Evolutionary conservation across 2,888 invertebrate species (phyloP).

Genomic region (Cylloceria caligata): DNA sequence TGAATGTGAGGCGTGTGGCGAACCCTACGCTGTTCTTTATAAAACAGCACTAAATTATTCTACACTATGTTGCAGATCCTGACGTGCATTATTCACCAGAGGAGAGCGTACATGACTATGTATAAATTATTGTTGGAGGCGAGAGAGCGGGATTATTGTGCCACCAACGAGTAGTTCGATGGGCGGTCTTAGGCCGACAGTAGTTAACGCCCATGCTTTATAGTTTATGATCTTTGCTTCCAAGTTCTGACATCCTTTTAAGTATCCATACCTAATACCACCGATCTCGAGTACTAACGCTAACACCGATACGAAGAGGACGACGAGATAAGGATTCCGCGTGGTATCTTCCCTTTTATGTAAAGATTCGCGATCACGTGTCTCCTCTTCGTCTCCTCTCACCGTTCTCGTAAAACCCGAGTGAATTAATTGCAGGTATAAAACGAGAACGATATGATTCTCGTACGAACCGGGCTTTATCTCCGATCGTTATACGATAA

Average conservation of each 20-base stretch:
- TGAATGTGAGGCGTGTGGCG: conserved; percentile 53
- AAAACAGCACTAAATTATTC: conserved; percentile 35
- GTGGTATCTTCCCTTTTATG: conserved; percentile 26
- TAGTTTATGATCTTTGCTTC: conserved; percentile 67
- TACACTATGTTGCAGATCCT: conserved; percentile 36
- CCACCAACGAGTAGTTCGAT: conserved; percentile 77
- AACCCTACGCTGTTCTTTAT: conserved; percentile 34
- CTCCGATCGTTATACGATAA: not conserved
- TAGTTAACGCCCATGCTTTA: conserved; percentile 79
- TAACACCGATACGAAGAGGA: conserved; percentile 53
- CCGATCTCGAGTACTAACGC: conserved; percentile 55
- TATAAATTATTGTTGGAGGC: conserved; percentile 78
- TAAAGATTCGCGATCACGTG: conserved; percentile 36
- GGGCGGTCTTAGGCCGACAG: conserved; percentile 77
- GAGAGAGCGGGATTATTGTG: conserved; percentile 68
- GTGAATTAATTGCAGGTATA: conserved; percentile 3
- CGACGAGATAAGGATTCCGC: conserved; percentile 54
- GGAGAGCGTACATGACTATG: conserved; percentile 53
- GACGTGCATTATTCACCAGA: not conserved
- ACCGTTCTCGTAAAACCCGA: not conserved
- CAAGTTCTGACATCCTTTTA: conserved; percentile 57
- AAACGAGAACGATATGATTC: not conserved
- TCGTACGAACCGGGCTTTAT: not conserved
- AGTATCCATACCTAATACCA: conserved; percentile 48
- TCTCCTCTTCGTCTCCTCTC: conserved; percentile 27